phyloP scores from a whole-genome alignment of 2,113 vertebrate species.

The Melierax canorus region DNA sequence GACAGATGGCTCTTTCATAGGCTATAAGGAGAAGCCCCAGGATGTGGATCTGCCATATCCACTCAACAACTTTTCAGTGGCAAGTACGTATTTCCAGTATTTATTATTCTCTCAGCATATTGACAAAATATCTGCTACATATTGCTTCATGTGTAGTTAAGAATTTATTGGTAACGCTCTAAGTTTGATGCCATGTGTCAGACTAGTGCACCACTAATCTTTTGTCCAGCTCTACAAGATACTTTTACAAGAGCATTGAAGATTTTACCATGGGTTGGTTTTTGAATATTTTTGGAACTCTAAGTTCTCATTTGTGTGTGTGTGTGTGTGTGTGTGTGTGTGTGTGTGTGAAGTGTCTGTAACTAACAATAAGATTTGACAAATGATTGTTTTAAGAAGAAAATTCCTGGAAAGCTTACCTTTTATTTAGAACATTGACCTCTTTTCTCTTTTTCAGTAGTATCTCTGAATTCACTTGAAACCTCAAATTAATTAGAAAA shows the following conservation, averaged over 20 bases:
- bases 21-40: constrained; percentile 98
- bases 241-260: neutral
- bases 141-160: neutral
- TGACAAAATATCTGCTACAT: constrained; percentile 14
- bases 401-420: constrained; percentile 18
- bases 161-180: neutral
- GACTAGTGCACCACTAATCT: neutral
- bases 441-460: neutral
- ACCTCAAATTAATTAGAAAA: constrained; percentile 55
- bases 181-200: neutral
- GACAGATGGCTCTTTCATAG: constrained; percentile 98
- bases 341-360: neutral
- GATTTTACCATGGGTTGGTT: neutral
- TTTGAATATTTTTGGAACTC: neutral
- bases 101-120: constrained; percentile 28
- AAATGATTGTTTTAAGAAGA: neutral
- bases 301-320: neutral
- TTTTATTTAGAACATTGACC: neutral
- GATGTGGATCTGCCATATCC: constrained; percentile 97
- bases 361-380: neutral
- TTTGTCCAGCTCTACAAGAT: neutral
- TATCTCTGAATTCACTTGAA: constrained; percentile 31
- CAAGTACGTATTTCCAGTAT: constrained; percentile 81
- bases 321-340: neutral
- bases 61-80: constrained; percentile 98